These are phyloP conservation scores for Taurulus bubalis DNA, from an alignment of 2,113 vertebrate species.

Conservation along the genomic window DNA sequence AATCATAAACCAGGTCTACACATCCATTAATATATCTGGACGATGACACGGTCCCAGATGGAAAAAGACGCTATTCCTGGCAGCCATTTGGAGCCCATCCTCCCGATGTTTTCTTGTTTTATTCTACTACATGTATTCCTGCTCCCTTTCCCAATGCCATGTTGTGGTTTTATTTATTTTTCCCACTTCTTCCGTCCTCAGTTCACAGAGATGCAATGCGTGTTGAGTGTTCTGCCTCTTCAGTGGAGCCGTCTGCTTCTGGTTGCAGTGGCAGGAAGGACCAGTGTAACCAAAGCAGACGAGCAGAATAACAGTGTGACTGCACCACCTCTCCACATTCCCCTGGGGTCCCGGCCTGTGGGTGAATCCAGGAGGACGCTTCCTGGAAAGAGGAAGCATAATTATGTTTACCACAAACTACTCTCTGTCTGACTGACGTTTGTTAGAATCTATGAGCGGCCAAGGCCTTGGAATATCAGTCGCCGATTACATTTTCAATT, in stretches of 20 bases:
- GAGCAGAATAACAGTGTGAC: not conserved
- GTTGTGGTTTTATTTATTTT: conserved; percentile 11
- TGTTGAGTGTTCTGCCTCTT: conserved; percentile 20
- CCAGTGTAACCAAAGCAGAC: conserved; percentile 2
- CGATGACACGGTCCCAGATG: conserved; percentile 21
- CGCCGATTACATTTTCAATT: too few relatives aligned
- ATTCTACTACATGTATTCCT: conserved; percentile 3
- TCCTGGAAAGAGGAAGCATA: not conserved
- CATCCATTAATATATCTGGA: conserved; percentile 37
- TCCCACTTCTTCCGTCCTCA: not conserved
- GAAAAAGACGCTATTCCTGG: conserved; percentile 24
- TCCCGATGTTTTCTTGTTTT: conserved; percentile 14
- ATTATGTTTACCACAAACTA: not conserved
- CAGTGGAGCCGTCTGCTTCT: too few relatives aligned
- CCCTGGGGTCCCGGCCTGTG: not conserved
- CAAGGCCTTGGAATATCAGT: not conserved
- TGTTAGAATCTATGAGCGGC: too few relatives aligned
- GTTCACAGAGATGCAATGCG: not conserved
- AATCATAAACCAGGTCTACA: conserved; percentile 48
- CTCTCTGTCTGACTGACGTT: not conserved
- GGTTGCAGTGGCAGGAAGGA: not conserved
- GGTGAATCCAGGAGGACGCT: not conserved
- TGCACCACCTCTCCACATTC: not conserved
- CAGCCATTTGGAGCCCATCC: conserved; percentile 8
- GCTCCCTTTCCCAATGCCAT: not conserved